Evolutionary conservation across 1,140 invertebrate species (phyloP).

Genomic region (Eciton burchellii): DNA sequence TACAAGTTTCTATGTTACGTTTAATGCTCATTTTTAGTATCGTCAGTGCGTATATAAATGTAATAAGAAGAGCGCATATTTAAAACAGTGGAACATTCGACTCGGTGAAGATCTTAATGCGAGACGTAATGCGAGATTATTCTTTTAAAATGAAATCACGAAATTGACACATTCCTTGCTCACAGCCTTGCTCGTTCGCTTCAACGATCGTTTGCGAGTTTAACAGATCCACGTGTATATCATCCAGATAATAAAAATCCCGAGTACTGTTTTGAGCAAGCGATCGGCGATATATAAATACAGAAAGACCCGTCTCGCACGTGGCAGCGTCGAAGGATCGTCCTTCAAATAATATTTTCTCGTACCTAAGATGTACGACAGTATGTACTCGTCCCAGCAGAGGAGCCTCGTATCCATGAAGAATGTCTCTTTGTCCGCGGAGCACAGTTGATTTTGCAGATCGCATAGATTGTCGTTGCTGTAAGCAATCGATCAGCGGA

Average conservation of each 20-base stretch:
- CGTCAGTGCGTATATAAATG: too few species aligned
- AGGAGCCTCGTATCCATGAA: conserved; percentile 87
- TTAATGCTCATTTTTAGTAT: too few species aligned
- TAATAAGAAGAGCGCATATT: too few species aligned
- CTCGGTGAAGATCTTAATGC: too few species aligned
- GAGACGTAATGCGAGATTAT: too few species aligned
- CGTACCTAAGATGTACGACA: conserved; percentile 90
- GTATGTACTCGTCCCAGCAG: conserved; percentile 90
- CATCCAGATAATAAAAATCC: conserved; percentile 72
- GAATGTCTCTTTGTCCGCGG: conserved; percentile 87
- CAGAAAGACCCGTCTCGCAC: conserved; percentile 86
- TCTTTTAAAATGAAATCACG: too few species aligned
- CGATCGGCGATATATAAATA: conserved; percentile 79
- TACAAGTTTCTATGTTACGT: too few species aligned
- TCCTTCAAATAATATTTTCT: conserved; percentile 92
- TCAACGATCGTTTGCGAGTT: conserved; percentile 12
- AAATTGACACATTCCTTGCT: not conserved
- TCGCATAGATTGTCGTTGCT: conserved; percentile 89
- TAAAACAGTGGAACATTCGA: too few species aligned
- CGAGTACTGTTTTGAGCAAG: conserved; percentile 72
- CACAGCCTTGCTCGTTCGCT: not conserved
- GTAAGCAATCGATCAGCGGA: conserved; percentile 55
- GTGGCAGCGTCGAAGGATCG: conserved; percentile 90
- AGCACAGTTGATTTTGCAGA: conserved; percentile 87
- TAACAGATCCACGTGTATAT: conserved; percentile 75